Evolutionary conservation across 1,140 invertebrate genomes (phyloP).

Genomic region (Cydia fagiglandana): DNA sequence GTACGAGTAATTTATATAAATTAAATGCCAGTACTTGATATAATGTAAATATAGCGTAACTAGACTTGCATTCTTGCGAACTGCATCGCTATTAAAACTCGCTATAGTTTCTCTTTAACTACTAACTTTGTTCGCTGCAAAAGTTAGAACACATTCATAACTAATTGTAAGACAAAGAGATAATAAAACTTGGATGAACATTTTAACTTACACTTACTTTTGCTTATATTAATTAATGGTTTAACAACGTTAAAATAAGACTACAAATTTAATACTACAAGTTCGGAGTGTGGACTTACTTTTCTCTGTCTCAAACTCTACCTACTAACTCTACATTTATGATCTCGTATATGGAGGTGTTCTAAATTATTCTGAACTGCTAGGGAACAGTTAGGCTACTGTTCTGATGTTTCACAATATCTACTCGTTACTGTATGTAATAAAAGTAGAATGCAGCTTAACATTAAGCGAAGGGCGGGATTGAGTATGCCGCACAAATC

Average conservation of each 20-base stretch:
- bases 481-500: constrained; percentile 2
- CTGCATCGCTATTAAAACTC: constrained; percentile 44
- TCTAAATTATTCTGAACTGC: too few species aligned
- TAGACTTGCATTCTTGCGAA: constrained; percentile 29
- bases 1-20: background rate
- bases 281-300: too few species aligned
- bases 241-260: background rate
- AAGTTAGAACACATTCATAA: background rate
- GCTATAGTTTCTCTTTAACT: constrained; percentile 35
- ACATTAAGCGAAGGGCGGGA: background rate
- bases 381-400: background rate
- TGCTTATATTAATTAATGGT: background rate
- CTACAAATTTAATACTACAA: too few species aligned
- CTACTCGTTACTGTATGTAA: background rate
- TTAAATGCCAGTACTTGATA: background rate
- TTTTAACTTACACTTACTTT: background rate
- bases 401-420: background rate
- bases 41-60: too few species aligned
- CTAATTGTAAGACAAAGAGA: background rate
- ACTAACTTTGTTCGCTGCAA: constrained; percentile 31
- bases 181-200: background rate
- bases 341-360: too few species aligned
- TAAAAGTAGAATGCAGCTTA: background rate
- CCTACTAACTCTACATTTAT: too few species aligned
- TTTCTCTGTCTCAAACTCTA: too few species aligned